phyloP scores from a whole-genome alignment of 2,888 invertebrate genomes.

The Noctua comes region DNA sequence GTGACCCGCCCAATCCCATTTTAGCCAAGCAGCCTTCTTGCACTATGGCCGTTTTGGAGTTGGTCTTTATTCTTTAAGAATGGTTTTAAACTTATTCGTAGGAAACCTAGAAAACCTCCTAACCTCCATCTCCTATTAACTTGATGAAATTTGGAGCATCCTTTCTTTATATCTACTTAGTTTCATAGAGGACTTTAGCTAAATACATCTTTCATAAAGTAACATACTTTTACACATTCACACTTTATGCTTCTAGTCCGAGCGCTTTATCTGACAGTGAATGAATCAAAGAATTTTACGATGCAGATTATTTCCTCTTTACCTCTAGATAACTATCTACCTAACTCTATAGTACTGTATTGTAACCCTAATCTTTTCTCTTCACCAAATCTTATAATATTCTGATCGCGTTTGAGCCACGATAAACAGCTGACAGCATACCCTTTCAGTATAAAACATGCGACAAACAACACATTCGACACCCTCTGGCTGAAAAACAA shows the following conservation, averaged over 20 bases:
- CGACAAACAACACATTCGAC: conserved; percentile 12
- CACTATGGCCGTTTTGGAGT: no score
- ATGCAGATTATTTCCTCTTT: neutral
- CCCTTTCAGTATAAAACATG: conserved; percentile 31
- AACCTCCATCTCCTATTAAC: no score
- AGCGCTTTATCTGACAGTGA: neutral
- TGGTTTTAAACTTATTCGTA: no score
- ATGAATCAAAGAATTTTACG: no score
- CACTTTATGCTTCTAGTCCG: neutral
- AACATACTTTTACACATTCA: neutral
- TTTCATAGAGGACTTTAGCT: no score
- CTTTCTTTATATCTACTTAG: neutral
- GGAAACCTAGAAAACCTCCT: no score
- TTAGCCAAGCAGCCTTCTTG: no score
- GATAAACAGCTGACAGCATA: conserved; percentile 43
- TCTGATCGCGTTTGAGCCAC: conserved; percentile 18
- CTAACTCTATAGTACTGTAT: neutral
- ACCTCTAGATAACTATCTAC: neutral
- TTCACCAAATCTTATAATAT: conserved; percentile 15
- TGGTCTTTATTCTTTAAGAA: no score
- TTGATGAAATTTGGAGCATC: no score
- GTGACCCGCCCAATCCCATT: no score
- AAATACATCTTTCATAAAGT: neutral
- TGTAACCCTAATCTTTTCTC: neutral
- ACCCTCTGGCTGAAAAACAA: conserved; percentile 21